Conservation (phyloP, 2,888 invertebrate species). For the Limenitis camilla region DNA sequence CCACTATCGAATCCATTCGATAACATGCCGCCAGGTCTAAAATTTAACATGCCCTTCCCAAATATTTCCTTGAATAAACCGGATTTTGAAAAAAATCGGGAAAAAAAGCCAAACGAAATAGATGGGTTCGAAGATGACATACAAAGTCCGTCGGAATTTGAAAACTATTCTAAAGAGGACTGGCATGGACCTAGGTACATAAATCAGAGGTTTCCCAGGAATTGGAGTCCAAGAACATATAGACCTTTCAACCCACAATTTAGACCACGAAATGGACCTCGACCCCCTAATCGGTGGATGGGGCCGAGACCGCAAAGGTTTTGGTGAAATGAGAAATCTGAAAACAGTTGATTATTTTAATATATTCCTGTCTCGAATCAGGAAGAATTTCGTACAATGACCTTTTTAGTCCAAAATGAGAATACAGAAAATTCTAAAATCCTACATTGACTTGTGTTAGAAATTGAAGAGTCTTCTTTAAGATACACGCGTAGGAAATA, state of each 20-base stretch:
- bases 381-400: background rate
- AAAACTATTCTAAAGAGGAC: conserved; percentile 37
- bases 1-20: conserved; percentile 55
- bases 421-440: too few species aligned
- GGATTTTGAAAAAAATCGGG: conserved; percentile 21
- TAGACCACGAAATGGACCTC: conserved; percentile 53
- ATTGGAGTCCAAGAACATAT: conserved; percentile 55
- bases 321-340: conserved; percentile 49
- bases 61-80: conserved; percentile 9
- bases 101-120: conserved; percentile 34
- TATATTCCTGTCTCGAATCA: background rate
- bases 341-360: background rate
- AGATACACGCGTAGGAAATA: too few species aligned
- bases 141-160: conserved; percentile 32
- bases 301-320: conserved; percentile 60
- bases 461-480: too few species aligned
- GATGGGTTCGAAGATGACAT: conserved; percentile 45
- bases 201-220: conserved; percentile 55
- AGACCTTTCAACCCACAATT: conserved; percentile 41
- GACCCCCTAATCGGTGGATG: conserved; percentile 54
- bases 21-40: conserved; percentile 47
- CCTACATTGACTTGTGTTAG: too few species aligned
- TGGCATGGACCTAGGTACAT: conserved; percentile 38
- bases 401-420: too few species aligned
- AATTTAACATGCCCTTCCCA: conserved; percentile 28